Evolutionary conservation across 2,113 vertebrate genomes (phyloP), one percentile per base, ranked within the genome.

Genomic region (Amblyopsis rosae): DNA sequence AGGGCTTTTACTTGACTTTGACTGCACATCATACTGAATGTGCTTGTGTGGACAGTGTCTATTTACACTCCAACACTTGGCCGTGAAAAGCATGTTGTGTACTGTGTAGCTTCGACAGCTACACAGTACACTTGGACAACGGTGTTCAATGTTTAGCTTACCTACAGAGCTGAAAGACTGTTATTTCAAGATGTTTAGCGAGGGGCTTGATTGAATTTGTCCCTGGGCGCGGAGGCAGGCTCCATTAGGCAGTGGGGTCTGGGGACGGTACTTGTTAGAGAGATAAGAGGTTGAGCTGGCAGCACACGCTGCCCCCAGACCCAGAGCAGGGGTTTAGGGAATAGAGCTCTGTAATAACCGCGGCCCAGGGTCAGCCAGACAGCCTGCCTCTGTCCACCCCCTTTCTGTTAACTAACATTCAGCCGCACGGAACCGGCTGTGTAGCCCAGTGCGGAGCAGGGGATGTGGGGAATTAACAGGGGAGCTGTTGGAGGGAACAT

Each of bases 291-390:
- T 75, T 65, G 57, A 64, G 62, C 77, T 78, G 65, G 76, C 80
- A 75, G 64, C 60, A 17, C 26, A 75, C 76, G 80, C 60, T 91
- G 90, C 77, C 85, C 78, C 79, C 81, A 86, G 88, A 81, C 84
- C 64, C 82, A 77, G 86, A 77, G 77, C 50, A 81, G 86, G 86
- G 84, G 74, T 82, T 93, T 90, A 76, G 91, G 92, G 91, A 94
- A 89, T 91, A 89, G 82, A 89, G 88, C 88, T 81, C 84, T 76
- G 84, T 92, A 90, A 89, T 90, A 88, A 75, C 79, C 90, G 90
- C 89, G 90, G 79, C 92, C 80, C 73, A 80, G 86, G 90, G 91
- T 93, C 89, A 91, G 80, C 77, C 82, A 83, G 87, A 69, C 69
- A 65, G 68, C 70, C 84, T 82, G 67, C 70, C 72, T 90, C 88